Percentiles rank a stretch among this genome's conserved stretches.
phyloP scores from a whole-genome alignment of 2,797 vertebrate species.

The Sebastes cheni region DNA sequence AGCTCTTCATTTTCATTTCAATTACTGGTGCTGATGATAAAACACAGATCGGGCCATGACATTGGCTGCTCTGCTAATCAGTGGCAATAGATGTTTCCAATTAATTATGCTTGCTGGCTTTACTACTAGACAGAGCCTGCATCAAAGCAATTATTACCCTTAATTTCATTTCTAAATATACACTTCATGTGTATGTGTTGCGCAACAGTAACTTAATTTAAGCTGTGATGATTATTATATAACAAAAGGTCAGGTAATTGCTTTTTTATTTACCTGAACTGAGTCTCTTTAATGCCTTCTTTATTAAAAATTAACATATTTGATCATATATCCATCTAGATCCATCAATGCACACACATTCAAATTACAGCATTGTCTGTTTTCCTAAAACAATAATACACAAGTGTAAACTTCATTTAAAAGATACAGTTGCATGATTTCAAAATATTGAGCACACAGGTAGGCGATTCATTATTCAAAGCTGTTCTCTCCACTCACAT shows the following conservation, averaged over 20 bases:
- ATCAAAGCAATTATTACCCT: constrained; percentile 57
- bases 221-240: constrained; percentile 22
- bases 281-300: not conserved
- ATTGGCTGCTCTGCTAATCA: constrained; percentile 65
- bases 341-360: not conserved
- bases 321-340: not conserved
- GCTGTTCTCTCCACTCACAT: constrained; percentile 13
- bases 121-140: constrained; percentile 27
- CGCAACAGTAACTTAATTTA: constrained; percentile 42
- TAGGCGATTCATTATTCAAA: constrained; percentile 25
- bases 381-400: not conserved
- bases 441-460: constrained; percentile 9
- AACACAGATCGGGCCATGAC: constrained; percentile 68
- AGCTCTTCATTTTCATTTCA: constrained; percentile 68
- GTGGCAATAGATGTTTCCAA: constrained; percentile 61
- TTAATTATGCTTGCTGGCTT: constrained; percentile 62
- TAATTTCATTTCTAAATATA: constrained; percentile 54
- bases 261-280: constrained; percentile 19
- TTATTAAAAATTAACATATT: not conserved
- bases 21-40: constrained; percentile 63
- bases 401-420: not conserved
- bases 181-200: constrained; percentile 41
- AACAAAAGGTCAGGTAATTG: constrained; percentile 6
- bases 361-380: not conserved
- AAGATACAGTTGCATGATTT: not conserved